These are phyloP conservation scores for Junco hyemalis DNA, from an alignment of 2,113 vertebrate genomes.

Conservation along the genomic window DNA sequence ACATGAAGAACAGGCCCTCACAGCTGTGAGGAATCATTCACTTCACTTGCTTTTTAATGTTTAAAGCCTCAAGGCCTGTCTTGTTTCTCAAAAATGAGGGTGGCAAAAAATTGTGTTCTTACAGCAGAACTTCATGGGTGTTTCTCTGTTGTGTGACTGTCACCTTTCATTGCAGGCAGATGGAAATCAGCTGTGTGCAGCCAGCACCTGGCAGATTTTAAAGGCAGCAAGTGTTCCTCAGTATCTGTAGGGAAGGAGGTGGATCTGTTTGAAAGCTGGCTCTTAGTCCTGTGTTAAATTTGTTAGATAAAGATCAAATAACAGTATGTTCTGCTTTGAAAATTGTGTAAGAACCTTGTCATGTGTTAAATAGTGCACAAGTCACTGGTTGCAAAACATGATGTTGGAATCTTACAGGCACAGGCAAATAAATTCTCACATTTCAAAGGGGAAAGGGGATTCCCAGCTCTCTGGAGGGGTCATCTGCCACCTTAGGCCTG, in stretches of 20 bases:
- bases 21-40: background rate
- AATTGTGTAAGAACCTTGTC: background rate
- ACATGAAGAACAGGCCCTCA: background rate
- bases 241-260: background rate
- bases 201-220: background rate
- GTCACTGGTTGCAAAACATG: conserved; percentile 20
- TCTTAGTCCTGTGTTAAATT: background rate
- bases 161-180: background rate
- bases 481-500: background rate
- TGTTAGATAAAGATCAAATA: conserved; percentile 2
- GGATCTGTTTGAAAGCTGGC: background rate
- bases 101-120: background rate
- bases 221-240: background rate
- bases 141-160: background rate
- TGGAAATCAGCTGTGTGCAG: background rate
- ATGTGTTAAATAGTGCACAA: background rate
- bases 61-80: background rate
- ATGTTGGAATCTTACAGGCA: background rate
- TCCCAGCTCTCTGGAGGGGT: background rate
- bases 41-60: background rate
- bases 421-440: background rate
- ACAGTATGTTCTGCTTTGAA: background rate
- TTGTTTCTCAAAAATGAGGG: background rate
- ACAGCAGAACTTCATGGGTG: background rate
- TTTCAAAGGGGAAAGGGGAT: background rate